These are phyloP conservation scores for Gymnocephalus cernua DNA, from an alignment of 2,113 vertebrate species.

Conservation along the genomic window DNA sequence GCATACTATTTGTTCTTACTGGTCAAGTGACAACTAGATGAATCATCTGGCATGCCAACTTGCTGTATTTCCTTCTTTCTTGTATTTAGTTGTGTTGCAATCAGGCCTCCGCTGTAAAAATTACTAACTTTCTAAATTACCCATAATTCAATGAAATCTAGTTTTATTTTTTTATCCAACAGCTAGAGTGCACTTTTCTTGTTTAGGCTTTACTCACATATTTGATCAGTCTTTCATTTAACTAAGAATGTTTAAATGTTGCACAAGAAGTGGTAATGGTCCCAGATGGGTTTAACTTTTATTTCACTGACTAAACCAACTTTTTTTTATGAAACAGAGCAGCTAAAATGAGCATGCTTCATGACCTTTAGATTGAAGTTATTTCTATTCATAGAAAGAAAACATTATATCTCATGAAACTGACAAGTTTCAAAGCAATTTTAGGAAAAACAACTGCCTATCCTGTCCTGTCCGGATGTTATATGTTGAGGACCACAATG, in stretches of 20 bases:
- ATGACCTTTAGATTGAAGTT: neutral
- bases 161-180: neutral
- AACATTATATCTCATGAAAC: neutral
- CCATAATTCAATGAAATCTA: neutral
- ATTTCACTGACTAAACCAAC: neutral
- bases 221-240: neutral
- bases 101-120: neutral
- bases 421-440: neutral
- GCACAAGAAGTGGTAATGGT: neutral
- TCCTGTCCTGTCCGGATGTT: no score
- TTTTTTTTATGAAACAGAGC: slow-evolving; percentile 1
- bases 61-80: neutral
- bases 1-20: no score
- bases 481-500: no score
- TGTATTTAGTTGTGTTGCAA: neutral
- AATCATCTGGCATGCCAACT: no score
- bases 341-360: neutral
- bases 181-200: neutral
- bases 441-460: neutral
- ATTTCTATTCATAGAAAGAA: no score
- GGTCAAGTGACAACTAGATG: no score
- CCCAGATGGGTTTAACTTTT: neutral
- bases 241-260: neutral
- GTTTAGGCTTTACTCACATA: neutral
- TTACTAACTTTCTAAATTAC: neutral